These are phyloP conservation scores for Drosophila leontia DNA, from an alignment of 1,140 invertebrate species.

Conservation along the genomic window DNA sequence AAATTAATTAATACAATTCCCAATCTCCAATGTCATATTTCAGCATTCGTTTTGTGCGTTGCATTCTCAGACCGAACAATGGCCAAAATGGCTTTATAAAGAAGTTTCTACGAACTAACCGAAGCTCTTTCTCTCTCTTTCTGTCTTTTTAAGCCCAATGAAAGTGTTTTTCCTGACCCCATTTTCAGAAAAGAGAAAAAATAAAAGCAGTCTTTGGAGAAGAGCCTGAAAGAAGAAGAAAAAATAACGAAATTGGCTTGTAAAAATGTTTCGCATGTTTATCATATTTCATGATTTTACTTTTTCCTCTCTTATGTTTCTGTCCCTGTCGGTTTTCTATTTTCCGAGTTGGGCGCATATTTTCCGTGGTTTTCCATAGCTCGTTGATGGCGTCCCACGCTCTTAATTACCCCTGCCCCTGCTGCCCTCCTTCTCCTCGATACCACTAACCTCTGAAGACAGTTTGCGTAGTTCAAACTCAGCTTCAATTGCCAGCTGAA, in stretches of 20 bases:
- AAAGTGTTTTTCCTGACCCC: constrained; percentile 58
- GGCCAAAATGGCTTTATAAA: constrained; percentile 40
- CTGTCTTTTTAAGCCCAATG: constrained; percentile 23
- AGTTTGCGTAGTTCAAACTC: constrained; percentile 29
- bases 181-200: constrained; percentile 11
- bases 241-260: constrained; percentile 39
- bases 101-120: constrained; percentile 34
- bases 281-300: constrained; percentile 65
- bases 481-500: constrained; percentile 29
- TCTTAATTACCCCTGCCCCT: constrained; percentile 43
- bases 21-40: constrained; percentile 48
- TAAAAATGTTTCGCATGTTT: constrained; percentile 61
- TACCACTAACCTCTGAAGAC: constrained; percentile 16
- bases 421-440: not conserved
- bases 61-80: constrained; percentile 39
- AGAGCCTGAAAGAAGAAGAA: constrained; percentile 1
- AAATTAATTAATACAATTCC: constrained; percentile 54
- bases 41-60: constrained; percentile 41
- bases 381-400: constrained; percentile 43
- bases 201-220: constrained; percentile 25
- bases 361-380: constrained; percentile 48
- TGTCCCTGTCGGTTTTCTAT: constrained; percentile 43
- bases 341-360: constrained; percentile 40
- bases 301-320: constrained; percentile 23
- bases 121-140: not conserved